Evolutionary conservation across 1,140 invertebrate genomes (phyloP).

Genomic region (Lepidurus apus): DNA sequence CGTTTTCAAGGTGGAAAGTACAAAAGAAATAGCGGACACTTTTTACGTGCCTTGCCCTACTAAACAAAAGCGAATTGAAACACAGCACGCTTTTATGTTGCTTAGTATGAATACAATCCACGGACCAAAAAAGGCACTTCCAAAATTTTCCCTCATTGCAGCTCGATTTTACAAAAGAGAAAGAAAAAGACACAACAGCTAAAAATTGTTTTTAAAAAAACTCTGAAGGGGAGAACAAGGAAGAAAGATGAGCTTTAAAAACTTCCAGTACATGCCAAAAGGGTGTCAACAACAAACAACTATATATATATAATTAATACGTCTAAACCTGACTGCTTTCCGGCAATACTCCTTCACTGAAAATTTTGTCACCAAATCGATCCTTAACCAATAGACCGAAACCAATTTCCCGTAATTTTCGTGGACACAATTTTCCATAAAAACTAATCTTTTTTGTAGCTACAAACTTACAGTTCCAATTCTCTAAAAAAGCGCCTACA

Average conservation of each 20-base stretch:
- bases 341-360: background rate
- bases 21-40: background rate
- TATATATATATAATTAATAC: background rate
- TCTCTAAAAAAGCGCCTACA: slow-evolving; percentile 77
- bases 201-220: background rate
- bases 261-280: background rate
- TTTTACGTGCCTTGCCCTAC: background rate
- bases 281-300: background rate
- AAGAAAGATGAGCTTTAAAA: background rate
- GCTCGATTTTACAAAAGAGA: background rate
- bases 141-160: background rate
- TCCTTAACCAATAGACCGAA: background rate
- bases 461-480: slow-evolving; percentile 44
- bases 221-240: background rate
- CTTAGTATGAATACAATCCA: slow-evolving; percentile 3
- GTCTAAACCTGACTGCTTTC: slow-evolving; percentile 7
- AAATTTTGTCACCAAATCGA: background rate
- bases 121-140: slow-evolving; percentile 9
- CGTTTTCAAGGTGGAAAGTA: slow-evolving; percentile 16
- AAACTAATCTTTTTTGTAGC: background rate
- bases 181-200: slow-evolving; percentile 4
- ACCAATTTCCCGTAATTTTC: background rate
- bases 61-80: background rate
- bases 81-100: background rate
- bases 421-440: no score